Evolutionary conservation across 2,888 invertebrate species (phyloP).

Genomic region (Tillus elongatus): DNA sequence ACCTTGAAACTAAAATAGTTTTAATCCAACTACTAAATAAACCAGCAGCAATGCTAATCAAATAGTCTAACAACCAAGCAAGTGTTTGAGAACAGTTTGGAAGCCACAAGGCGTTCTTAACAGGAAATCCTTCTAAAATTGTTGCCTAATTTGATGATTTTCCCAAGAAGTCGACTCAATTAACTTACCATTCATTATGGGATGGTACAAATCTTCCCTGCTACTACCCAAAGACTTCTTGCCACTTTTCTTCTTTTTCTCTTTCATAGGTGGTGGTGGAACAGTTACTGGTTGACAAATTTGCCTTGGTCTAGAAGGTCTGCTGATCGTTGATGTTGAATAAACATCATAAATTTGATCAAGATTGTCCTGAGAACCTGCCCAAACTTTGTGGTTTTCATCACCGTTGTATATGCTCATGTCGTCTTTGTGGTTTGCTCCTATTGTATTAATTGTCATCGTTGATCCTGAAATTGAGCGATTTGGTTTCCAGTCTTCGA

Average conservation of each 20-base stretch:
- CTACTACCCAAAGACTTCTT: constrained; percentile 50
- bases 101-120: too few relatives aligned
- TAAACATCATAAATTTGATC: constrained; percentile 64
- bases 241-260: constrained; percentile 54
- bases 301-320: constrained; percentile 70
- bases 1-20: too few relatives aligned
- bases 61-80: too few relatives aligned
- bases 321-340: constrained; percentile 50
- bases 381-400: constrained; percentile 90
- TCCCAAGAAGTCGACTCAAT: constrained; percentile 31
- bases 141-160: too few relatives aligned
- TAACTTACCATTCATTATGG: constrained; percentile 41
- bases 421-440: constrained; percentile 57
- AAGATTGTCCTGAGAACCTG: constrained; percentile 66
- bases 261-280: constrained; percentile 68
- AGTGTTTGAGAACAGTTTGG: too few relatives aligned
- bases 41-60: too few relatives aligned
- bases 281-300: constrained; percentile 68
- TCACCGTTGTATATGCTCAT: constrained; percentile 81
- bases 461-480: constrained; percentile 51
- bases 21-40: too few relatives aligned
- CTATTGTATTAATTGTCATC: constrained; percentile 51
- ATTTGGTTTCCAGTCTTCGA: constrained; percentile 49
- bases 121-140: too few relatives aligned
- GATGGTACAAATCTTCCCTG: constrained; percentile 48